Percentiles rank a stretch among this genome's conserved stretches.
These are phyloP conservation scores for Athalia circularis DNA, from an alignment of 2,888 invertebrate species.

Conservation along the genomic window DNA sequence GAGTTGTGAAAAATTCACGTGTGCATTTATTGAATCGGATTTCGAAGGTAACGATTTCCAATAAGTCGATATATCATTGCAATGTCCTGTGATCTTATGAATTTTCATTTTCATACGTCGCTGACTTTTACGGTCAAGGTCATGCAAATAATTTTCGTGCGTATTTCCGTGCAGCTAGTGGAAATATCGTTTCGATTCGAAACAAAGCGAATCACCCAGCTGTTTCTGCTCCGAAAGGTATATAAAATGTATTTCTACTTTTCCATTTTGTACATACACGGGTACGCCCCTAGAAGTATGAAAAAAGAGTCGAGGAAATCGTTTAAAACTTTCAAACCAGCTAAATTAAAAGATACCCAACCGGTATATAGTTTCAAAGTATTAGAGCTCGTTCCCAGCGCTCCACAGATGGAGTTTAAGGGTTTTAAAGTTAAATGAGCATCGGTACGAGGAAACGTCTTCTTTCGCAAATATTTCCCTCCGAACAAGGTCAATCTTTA, in stretches of 20 bases:
- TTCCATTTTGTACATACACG: too few relatives aligned
- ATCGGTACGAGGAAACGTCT: neutral
- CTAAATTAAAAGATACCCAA: constrained; percentile 19
- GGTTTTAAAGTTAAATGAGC: constrained; percentile 35
- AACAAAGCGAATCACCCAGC: too few relatives aligned
- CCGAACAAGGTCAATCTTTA: neutral
- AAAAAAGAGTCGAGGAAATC: constrained; percentile 14
- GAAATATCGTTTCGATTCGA: too few relatives aligned
- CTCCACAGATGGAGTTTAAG: constrained; percentile 1
- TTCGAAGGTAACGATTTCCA: too few relatives aligned
- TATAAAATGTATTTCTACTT: neutral
- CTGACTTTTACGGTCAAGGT: too few relatives aligned
- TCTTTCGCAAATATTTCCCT: neutral
- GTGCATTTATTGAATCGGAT: too few relatives aligned
- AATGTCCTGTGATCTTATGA: too few relatives aligned
- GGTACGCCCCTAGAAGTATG: neutral
- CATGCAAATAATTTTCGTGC: too few relatives aligned
- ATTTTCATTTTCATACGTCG: too few relatives aligned
- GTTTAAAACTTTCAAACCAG: constrained; percentile 26
- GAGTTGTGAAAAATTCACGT: too few relatives aligned
- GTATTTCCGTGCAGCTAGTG: too few relatives aligned
- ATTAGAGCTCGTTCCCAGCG: constrained; percentile 4
- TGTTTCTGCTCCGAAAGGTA: neutral
- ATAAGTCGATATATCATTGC: too few relatives aligned
- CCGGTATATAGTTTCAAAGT: neutral